A percentile compares a stretch with the other conserved stretches of the same genome.
Evolutionary conservation across 2,113 vertebrate species (phyloP).

Genomic region (Lophius piscatorius): DNA sequence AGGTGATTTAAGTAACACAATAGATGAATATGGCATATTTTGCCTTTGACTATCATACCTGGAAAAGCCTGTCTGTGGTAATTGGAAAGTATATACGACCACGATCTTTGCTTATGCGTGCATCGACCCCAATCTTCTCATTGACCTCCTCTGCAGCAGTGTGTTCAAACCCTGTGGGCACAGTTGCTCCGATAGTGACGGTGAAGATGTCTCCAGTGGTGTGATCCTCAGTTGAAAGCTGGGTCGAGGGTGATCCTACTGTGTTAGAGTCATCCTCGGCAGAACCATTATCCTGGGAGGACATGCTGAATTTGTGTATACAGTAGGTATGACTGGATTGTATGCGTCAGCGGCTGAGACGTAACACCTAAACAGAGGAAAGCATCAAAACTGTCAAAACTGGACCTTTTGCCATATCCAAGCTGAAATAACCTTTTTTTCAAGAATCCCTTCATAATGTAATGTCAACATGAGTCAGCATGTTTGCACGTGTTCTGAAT

Average conservation of each 20-base stretch:
- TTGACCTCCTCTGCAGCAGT: constrained; percentile 92
- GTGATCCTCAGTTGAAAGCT: constrained; percentile 19
- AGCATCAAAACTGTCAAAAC: background rate
- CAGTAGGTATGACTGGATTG: background rate
- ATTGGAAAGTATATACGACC: constrained; percentile 95
- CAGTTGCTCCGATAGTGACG: constrained; percentile 90
- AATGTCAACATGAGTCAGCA: background rate
- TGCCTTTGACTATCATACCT: constrained; percentile 74
- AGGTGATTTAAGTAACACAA: background rate
- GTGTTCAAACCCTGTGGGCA: constrained; percentile 94
- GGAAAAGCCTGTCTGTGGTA: constrained; percentile 81
- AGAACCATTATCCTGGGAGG: constrained; percentile 32
- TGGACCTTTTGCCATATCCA: background rate
- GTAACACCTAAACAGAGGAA: background rate
- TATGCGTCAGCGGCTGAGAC: no score
- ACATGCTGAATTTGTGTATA: constrained; percentile 38
- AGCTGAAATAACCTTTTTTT: background rate
- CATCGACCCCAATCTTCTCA: constrained; percentile 88
- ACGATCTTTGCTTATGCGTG: constrained; percentile 89
- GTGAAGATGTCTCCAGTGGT: constrained; percentile 39
- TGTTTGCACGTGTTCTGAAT: background rate
- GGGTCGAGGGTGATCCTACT: background rate
- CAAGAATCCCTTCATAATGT: background rate
- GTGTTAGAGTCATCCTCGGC: constrained; percentile 14
- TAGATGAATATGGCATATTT: background rate